A percentile compares a stretch with the other conserved stretches of the same genome.
These are phyloP conservation scores for Podilymbus podiceps DNA, from an alignment of 2,113 vertebrate species.

Conservation along the genomic window DNA sequence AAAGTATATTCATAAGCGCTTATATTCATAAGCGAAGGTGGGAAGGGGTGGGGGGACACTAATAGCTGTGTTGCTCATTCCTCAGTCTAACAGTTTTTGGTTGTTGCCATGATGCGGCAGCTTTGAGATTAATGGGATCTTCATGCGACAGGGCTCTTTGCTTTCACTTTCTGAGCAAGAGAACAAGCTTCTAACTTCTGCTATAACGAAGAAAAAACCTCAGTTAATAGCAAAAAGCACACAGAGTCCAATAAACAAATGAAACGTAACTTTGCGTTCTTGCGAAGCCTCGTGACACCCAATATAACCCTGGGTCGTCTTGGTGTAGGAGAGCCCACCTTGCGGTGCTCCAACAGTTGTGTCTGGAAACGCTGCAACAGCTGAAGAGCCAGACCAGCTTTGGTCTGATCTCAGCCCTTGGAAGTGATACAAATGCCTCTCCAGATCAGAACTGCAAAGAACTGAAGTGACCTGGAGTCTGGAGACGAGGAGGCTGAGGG, in stretches of 20 bases:
- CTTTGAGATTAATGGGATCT: not conserved
- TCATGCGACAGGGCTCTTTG: not conserved
- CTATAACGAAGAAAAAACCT: not conserved
- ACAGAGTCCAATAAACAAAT: not conserved
- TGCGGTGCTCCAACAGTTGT: not conserved
- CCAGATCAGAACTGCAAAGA: not conserved
- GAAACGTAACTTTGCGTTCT: not conserved
- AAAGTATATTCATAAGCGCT: not conserved
- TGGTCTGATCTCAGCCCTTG: not conserved
- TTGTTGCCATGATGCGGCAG: not conserved
- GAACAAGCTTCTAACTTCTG: not conserved
- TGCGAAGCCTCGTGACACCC: not conserved
- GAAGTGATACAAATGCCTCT: not conserved
- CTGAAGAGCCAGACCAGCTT: not conserved
- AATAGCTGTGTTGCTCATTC: not conserved
- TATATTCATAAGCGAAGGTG: not conserved
- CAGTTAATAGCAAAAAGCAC: not conserved
- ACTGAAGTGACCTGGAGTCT: too few relatives aligned
- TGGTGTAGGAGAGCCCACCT: not conserved
- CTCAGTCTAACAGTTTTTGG: not conserved
- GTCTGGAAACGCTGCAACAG: not conserved
- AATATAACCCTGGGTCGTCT: not conserved
- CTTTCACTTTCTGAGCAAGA: not conserved
- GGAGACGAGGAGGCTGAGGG: too few relatives aligned
- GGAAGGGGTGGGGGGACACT: not conserved